phyloP scores from a whole-genome alignment of 2,113 vertebrate species.

The Oxygymnocypris stewartii region DNA sequence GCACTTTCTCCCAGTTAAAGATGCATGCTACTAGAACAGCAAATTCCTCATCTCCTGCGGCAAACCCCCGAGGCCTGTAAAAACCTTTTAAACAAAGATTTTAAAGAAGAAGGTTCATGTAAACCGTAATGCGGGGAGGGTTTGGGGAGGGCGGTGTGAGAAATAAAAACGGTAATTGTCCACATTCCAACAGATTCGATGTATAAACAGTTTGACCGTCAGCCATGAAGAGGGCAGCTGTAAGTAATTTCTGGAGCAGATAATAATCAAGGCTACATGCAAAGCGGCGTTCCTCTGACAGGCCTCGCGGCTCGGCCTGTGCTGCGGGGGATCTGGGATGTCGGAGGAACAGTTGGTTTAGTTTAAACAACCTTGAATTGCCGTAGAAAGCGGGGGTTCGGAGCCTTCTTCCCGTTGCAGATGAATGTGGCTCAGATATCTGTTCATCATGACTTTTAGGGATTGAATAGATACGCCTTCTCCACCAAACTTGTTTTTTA shows the following conservation, averaged over 20 bases:
- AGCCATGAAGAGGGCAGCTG: conserved; percentile 85
- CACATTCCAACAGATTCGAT: conserved; percentile 88
- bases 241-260: conserved; percentile 88
- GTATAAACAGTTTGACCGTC: conserved; percentile 84
- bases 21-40: conserved; percentile 53
- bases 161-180: conserved; percentile 88
- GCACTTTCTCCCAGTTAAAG: conserved; percentile 35
- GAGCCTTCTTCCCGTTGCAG: conserved; percentile 63
- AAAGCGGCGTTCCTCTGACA: conserved; percentile 82
- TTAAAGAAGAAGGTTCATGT: conserved; percentile 76
- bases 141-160: conserved; percentile 69
- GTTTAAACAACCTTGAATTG: conserved; percentile 78
- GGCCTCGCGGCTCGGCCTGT: conserved; percentile 67
- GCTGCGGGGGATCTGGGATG: conserved; percentile 69
- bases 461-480: conserved; percentile 56
- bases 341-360: conserved; percentile 71
- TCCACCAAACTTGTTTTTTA: background rate
- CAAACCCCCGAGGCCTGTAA: conserved; percentile 66
- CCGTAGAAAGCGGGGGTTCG: conserved; percentile 45
- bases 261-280: conserved; percentile 87
- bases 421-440: conserved; percentile 47
- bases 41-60: conserved; percentile 55
- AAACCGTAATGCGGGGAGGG: conserved; percentile 73
- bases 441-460: conserved; percentile 40
- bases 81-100: conserved; percentile 70